Conservation (phyloP, 2,113 vertebrate genomes). For the Procavia capensis region DNA sequence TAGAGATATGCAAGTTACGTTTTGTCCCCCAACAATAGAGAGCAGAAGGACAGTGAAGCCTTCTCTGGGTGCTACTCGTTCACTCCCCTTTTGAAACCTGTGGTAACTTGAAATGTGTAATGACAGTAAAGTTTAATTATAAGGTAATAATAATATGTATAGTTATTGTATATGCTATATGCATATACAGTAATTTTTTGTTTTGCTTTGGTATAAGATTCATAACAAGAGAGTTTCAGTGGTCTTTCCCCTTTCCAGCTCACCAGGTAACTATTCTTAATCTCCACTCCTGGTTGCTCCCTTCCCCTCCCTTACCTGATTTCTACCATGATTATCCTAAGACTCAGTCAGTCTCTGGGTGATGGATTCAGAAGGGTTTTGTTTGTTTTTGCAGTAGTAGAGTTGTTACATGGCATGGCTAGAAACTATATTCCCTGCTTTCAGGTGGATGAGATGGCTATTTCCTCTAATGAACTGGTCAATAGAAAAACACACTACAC, state of each 20-base stretch:
- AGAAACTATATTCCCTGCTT: not conserved
- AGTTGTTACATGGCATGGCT: not conserved
- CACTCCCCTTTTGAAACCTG: not conserved
- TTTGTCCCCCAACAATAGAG: not conserved
- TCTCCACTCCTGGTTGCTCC: not conserved
- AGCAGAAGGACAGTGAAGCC: not conserved
- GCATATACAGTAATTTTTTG: not conserved
- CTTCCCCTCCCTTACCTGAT: not conserved
- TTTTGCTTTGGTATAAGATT: not conserved
- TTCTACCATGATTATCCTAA: not conserved
- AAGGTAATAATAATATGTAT: not conserved
- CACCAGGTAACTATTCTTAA: not conserved
- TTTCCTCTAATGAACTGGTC: not conserved
- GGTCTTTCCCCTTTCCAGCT: not conserved
- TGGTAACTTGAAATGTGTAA: not conserved
- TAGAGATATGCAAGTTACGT: not conserved
- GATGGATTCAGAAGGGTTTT: not conserved
- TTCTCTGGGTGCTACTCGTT: not conserved
- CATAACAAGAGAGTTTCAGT: not conserved
- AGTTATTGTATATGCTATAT: not conserved
- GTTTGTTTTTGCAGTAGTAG: not conserved
- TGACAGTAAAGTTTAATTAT: not conserved
- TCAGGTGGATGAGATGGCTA: not conserved
- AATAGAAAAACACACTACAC: constrained; percentile 5
- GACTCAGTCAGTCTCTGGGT: not conserved